A percentile compares a stretch with the other conserved stretches of the same genome.
Evolutionary conservation across 2,113 vertebrate species (phyloP).

Genomic region (Seriola quinqueradiata): DNA sequence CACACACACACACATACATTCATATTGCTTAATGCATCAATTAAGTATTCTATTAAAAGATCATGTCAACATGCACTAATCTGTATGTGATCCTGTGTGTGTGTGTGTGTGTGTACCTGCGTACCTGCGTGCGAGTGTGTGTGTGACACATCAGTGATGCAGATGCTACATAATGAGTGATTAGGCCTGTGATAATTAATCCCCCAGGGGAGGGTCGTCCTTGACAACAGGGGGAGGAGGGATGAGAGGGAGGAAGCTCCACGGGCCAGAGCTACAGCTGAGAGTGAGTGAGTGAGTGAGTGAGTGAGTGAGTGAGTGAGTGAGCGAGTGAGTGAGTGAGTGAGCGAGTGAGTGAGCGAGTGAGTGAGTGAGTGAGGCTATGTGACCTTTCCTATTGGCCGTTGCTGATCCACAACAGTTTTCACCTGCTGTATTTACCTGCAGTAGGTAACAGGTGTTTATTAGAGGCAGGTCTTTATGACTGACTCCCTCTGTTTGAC

Average conservation of each 20-base stretch:
- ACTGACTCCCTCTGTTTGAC: no score
- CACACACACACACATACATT: neutral
- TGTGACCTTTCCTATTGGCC: no score
- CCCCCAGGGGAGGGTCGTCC: slow-evolving; percentile 24
- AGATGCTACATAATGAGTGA: slow-evolving; percentile 20
- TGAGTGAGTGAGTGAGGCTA: no score
- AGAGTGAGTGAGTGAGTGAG: no score
- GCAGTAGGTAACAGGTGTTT: no score
- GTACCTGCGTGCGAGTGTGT: neutral
- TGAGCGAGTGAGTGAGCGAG: no score
- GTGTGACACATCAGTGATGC: slow-evolving; percentile 3
- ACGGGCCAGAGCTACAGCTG: no score
- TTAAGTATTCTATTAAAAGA: neutral
- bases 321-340: no score
- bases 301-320: no score
- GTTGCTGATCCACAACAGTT: no score
- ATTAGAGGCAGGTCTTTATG: no score
- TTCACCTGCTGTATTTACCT: no score
- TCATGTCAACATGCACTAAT: neutral
- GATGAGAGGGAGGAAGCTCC: neutral
- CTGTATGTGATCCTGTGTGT: slow-evolving; percentile 5
- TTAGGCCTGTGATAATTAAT: slow-evolving; percentile 48
- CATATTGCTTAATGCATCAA: neutral
- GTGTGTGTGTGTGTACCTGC: neutral
- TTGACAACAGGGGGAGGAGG: slow-evolving; percentile 24